Percentiles rank a stretch among this genome's conserved stretches.
phyloP scores from a whole-genome alignment of 2,113 vertebrate genomes.

The Lonchura striata region DNA sequence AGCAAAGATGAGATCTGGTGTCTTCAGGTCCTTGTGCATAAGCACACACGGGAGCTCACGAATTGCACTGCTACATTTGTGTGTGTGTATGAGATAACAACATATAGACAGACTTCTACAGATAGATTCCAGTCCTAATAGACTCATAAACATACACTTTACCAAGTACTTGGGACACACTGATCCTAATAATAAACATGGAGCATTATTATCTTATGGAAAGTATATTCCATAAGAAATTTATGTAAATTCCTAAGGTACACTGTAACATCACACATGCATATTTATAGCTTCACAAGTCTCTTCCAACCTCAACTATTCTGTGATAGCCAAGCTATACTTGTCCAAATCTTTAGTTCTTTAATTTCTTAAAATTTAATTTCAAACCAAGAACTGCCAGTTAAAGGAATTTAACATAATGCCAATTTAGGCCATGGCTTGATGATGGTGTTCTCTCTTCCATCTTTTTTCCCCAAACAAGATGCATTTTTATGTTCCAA shows the following conservation, averaged over 20 bases:
- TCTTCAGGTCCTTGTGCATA: not conserved
- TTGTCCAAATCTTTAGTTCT: not conserved
- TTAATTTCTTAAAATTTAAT: not conserved
- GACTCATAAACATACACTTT: not conserved
- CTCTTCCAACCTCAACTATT: not conserved
- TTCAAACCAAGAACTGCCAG: not conserved
- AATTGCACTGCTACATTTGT: not conserved
- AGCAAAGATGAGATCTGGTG: not conserved
- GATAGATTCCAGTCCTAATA: not conserved
- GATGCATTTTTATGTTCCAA: not conserved
- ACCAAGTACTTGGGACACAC: not conserved
- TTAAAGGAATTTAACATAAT: not conserved
- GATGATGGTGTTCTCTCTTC: not conserved
- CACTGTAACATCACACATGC: not conserved
- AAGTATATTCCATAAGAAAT: not conserved
- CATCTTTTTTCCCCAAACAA: not conserved
- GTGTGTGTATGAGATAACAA: not conserved
- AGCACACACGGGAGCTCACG: not conserved
- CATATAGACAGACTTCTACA: too few species aligned
- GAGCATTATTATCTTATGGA: not conserved
- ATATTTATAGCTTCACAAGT: not conserved
- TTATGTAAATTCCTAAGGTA: not conserved
- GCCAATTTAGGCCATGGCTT: accelerated
- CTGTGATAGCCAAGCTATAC: not conserved
- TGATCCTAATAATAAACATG: not conserved